A percentile compares a stretch with the other conserved stretches of the same genome.
These are phyloP conservation scores for Channa argus DNA, from an alignment of 2,113 vertebrate genomes.

Conservation along the genomic window DNA sequence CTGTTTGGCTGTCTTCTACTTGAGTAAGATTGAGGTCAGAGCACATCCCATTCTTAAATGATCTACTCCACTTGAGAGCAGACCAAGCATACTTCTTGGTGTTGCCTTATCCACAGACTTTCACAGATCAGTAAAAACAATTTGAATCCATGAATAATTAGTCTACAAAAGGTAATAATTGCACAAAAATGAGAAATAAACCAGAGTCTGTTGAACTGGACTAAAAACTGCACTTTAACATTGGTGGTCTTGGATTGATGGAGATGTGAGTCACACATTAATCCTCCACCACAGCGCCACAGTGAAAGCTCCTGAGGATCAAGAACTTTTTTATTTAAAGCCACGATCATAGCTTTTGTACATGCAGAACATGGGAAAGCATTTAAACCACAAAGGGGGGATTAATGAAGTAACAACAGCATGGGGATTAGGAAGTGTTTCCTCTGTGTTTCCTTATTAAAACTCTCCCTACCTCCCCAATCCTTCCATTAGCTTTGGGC, in stretches of 20 bases:
- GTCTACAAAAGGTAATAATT: too few relatives aligned
- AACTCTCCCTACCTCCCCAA: neutral
- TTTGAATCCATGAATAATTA: too few relatives aligned
- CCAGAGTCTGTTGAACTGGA: neutral
- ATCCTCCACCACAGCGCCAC: neutral
- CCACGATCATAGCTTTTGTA: conserved; percentile 20
- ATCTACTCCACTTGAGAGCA: too few relatives aligned
- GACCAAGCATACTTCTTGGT: too few relatives aligned
- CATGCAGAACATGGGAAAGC: conserved; percentile 15
- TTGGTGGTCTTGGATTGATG: neutral
- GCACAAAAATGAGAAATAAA: too few relatives aligned
- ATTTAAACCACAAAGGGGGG: conserved; percentile 46
- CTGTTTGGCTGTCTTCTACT: too few relatives aligned
- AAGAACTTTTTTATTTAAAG: neutral
- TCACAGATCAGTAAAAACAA: too few relatives aligned
- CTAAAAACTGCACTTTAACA: neutral
- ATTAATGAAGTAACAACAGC: conserved; percentile 38
- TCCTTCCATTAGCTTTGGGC: conserved; percentile 39
- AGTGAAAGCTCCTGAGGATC: neutral
- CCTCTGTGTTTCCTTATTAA: conserved; percentile 25
- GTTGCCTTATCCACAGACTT: too few relatives aligned
- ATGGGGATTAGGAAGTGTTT: conserved; percentile 34
- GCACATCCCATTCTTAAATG: too few relatives aligned
- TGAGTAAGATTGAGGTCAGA: too few relatives aligned
- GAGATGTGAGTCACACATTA: neutral